Evolutionary conservation across 2,113 vertebrate genomes (phyloP).

Genomic region (Indicator maculatus): DNA sequence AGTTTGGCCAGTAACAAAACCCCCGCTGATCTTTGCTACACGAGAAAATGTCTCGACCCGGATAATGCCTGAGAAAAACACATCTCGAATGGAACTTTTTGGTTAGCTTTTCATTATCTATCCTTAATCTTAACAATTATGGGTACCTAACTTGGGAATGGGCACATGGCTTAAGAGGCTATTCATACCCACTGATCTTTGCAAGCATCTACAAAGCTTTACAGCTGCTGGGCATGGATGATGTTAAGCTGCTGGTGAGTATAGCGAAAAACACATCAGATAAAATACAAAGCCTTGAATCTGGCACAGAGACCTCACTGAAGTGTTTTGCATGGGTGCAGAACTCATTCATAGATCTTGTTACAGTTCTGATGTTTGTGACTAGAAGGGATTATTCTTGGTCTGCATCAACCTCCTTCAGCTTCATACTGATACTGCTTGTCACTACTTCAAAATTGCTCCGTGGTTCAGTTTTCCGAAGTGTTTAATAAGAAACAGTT

Average conservation of each 20-base stretch:
- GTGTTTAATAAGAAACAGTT: not conserved
- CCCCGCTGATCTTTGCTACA: not conserved
- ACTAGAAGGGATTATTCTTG: not conserved
- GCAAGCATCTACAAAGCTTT: conserved; percentile 87
- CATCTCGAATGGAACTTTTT: not conserved
- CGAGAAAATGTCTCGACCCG: not conserved
- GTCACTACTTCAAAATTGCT: not conserved
- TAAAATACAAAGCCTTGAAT: not conserved
- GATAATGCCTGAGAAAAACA: not conserved
- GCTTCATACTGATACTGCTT: not conserved
- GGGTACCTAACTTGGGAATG: conserved; percentile 96
- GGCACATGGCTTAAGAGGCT: conserved; percentile 86
- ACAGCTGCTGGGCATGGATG: conserved; percentile 81
- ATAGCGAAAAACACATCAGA: not conserved
- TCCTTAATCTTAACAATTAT: conserved; percentile 83
- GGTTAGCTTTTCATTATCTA: not conserved
- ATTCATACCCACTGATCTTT: conserved; percentile 89
- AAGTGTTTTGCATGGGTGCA: accelerated
- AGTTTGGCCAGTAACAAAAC: not conserved
- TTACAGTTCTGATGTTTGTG: not conserved
- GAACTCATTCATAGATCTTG: not conserved
- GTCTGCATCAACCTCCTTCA: not conserved
- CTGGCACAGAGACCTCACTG: not conserved
- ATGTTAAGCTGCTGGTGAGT: conserved; percentile 86
- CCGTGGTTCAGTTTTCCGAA: not conserved